Percentiles rank a stretch among this genome's conserved stretches.
Conservation (phyloP, 2,888 invertebrate species). For the Himalopsyche japonica region DNA sequence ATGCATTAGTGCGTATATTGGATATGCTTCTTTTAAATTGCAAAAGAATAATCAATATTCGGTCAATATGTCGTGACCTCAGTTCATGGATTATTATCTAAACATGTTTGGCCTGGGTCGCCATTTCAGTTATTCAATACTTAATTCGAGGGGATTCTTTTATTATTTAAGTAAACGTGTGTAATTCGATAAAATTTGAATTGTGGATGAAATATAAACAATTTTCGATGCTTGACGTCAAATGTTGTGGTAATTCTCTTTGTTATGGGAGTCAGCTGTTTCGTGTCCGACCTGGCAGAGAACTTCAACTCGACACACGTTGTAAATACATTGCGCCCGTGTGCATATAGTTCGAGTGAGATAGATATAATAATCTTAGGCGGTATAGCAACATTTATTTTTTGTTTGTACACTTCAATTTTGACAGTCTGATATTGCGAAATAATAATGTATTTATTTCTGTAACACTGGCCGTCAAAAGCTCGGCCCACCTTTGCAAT, state of each 20-base stretch:
- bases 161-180: not conserved
- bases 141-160: not conserved
- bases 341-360: not conserved
- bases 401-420: not conserved
- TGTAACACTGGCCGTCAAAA: not conserved
- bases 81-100: constrained; percentile 17
- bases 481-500: not conserved
- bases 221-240: constrained; percentile 16
- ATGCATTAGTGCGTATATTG: not conserved
- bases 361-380: not conserved
- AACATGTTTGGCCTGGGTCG: constrained; percentile 3
- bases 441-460: not conserved
- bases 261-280: constrained; percentile 56
- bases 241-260: constrained; percentile 42
- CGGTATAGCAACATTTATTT: not conserved
- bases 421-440: not conserved
- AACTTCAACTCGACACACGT: constrained; percentile 11
- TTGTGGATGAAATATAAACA: not conserved
- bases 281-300: constrained; percentile 27
- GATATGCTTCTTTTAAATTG: constrained; percentile 5
- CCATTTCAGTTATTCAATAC: not conserved
- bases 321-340: not conserved
- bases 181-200: not conserved
- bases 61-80: constrained; percentile 28
- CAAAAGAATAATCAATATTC: constrained; percentile 28